phyloP scores from a whole-genome alignment of 2,113 vertebrate genomes.

The Geococcyx californianus region DNA sequence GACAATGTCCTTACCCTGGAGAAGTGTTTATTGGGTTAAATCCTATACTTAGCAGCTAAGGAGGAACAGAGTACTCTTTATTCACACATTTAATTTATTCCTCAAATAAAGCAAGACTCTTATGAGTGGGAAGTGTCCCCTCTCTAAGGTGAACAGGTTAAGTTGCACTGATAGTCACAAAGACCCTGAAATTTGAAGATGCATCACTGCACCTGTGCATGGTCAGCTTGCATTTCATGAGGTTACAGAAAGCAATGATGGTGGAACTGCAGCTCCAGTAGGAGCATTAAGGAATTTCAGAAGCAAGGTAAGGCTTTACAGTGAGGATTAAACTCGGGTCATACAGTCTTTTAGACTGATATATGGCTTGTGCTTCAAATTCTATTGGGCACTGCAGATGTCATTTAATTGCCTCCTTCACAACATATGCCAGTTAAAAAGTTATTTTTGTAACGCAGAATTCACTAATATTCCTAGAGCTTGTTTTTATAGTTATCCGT shows the following conservation, averaged over 20 bases:
- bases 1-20: neutral
- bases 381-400: neutral
- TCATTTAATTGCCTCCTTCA: neutral
- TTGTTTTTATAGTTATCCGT: neutral
- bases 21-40: neutral
- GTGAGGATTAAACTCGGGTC: neutral
- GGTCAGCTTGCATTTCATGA: fast-evolving
- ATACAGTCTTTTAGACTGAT: neutral
- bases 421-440: neutral
- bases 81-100: neutral
- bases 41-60: neutral
- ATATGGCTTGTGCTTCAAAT: neutral
- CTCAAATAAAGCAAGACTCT: neutral
- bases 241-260: neutral
- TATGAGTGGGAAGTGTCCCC: neutral
- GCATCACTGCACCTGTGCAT: neutral
- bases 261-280: neutral
- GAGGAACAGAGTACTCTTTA: neutral
- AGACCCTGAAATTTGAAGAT: neutral
- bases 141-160: neutral
- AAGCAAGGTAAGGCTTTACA: neutral
- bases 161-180: neutral
- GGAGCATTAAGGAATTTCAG: neutral
- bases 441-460: neutral
- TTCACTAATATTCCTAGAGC: neutral